These are phyloP conservation scores for Onychostoma macrolepis DNA, from an alignment of 2,113 vertebrate genomes.

Conservation along the genomic window DNA sequence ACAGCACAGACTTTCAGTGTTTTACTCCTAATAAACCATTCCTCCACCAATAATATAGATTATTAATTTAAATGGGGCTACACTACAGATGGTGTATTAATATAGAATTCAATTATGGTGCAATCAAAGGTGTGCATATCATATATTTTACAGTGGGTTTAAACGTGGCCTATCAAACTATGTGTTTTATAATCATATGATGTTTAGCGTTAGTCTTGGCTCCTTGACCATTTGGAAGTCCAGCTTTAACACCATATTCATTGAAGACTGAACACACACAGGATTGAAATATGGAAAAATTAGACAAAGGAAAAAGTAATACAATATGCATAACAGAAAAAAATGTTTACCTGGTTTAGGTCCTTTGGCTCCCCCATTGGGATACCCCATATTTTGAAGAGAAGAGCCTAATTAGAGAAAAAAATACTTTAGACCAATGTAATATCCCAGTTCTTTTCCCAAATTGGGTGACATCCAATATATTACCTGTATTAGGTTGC, in stretches of 20 bases:
- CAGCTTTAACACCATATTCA: neutral
- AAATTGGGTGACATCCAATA: neutral
- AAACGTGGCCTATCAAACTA: neutral
- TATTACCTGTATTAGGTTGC: slow-evolving; percentile 23
- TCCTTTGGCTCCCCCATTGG: slow-evolving; percentile 29
- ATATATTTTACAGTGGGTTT: neutral
- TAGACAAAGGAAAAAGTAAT: neutral
- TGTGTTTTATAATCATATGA: neutral
- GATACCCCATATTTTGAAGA: slow-evolving; percentile 35
- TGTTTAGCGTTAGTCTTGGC: neutral
- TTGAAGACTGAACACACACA: neutral
- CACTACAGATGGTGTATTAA: too few relatives aligned
- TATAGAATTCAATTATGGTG: neutral
- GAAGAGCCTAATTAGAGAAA: neutral
- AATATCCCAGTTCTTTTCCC: neutral
- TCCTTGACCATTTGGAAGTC: neutral
- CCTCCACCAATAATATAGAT: neutral
- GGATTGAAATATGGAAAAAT: neutral
- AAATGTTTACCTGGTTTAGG: slow-evolving; percentile 49
- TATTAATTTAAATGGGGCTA: neutral
- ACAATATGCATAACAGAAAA: neutral
- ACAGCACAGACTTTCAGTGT: neutral
- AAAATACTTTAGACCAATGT: neutral
- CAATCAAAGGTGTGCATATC: neutral
- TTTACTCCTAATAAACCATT: neutral